Evolutionary conservation across 2,888 invertebrate genomes (phyloP), one percentile per base, ranked within the genome.

Genomic region (Amblyteles armatorius): DNA sequence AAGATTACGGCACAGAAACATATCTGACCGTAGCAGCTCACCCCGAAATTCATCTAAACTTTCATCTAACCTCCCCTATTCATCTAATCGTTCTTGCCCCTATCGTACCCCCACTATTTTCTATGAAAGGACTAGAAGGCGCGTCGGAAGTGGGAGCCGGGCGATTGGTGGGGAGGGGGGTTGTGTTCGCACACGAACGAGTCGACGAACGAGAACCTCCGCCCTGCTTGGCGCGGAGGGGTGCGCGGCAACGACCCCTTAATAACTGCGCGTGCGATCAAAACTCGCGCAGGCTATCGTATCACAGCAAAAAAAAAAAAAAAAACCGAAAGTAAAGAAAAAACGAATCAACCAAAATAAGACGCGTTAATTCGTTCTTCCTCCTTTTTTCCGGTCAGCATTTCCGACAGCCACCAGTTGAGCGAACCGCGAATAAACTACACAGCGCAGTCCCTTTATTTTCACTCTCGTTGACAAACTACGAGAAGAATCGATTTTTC

Each of bases 21-120:
- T 86, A 84, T 82, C 86, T 84, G 69, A 79, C 68, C 72, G 84
- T 88, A 91, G 80, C 92, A 91, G 90, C 88, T 91, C 91, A 91
- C 91, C 91, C 91, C 90, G 90, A 63, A 86, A 90, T 92, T 94
- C 91, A 94, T 94, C 94, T 94, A 93, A 93, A 92, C 91, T 92
- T 93, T 93, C 93, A 93, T 94, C 94, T 93, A 92, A 90, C 92
- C 90, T 92, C 92, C 93, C 93, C 93, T 92, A 88, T 91, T 91
- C 90, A 92, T 93, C 93, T 93, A 93, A 93, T 93, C 92, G 91
- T 80, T 83, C 88, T 72, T 83, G 87, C 89, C 90, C 91, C 91
- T 88, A 91, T 48, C 82, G 71, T 40, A 22, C 72, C 82, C 88
- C 89, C 91, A 91, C 92, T 89, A 88, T 90, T 92, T 92, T 91